Evolutionary conservation across 2,113 vertebrate species (phyloP), one percentile per base, ranked within the genome.

Genomic region (Pachyramphus minor): DNA sequence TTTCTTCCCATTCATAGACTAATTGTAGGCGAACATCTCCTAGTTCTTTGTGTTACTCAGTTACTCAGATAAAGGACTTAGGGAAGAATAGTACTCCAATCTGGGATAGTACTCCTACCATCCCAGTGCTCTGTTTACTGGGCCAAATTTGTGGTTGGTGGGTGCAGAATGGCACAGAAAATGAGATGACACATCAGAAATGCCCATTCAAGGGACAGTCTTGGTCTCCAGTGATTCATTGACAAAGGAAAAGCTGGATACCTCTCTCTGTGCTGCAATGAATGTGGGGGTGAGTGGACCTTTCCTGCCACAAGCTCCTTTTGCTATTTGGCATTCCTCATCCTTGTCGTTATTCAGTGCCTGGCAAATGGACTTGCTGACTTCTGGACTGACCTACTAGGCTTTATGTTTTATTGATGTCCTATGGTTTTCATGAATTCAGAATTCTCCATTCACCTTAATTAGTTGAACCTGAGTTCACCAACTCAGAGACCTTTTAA

Each of bases 391-490:
- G 79, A 94, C 84, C 66, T 67, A 7, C 31, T 71, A 66, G 49
- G 60, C 58, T 94, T 82, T 90, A 89, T 89, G 71, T 95, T 93
- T 94, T 88, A 95, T 88, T 90, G 85, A 93, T 93, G 58, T 58
- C 50, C 23, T 82, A 23, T 47, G 60, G 39, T 84, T 95, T 93
- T 73, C 66, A 67, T 58, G 35, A 59, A 84, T 97, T 94, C 58
- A 88, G 68, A 95, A 80, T 84, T 92, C 59, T 91, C 42, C 56
- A 41, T 87, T 91, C 17, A 3, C 49, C 91, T 84, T 95, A 93
- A 95, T 96, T 93, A 79, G 79, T 94, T 97, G 92, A 96, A 90
- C 90, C 42, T 64, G 33, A 84, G 83, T 96, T 96, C 84, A 78
- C 47, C 94, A 56, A 82, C 75, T 75, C 68, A 2, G 58, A 80